Evolutionary conservation across 2,113 vertebrate species (phyloP).

Genomic region (Poeciliopsis prolifica): DNA sequence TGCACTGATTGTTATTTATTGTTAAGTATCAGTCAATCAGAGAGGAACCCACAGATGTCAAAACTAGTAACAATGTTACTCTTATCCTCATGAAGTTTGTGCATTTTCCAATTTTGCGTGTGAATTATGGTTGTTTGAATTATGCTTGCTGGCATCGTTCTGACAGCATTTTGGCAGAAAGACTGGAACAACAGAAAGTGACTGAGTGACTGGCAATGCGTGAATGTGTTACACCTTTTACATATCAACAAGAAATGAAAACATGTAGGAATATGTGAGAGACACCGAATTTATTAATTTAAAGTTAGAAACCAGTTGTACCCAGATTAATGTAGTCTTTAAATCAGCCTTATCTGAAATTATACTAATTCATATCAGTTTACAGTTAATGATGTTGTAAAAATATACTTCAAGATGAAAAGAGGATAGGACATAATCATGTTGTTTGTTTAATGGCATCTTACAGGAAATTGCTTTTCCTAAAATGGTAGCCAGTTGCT

Average conservation of each 20-base stretch:
- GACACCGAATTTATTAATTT: neutral
- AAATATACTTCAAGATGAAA: neutral
- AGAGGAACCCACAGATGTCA: neutral
- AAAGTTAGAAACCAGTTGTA: slow-evolving; percentile 22
- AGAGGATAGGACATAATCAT: neutral
- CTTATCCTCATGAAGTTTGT: neutral
- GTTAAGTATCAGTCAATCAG: neutral
- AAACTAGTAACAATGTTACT: neutral
- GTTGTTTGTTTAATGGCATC: slow-evolving; percentile 20
- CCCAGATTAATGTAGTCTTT: neutral
- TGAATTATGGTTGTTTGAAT: neutral
- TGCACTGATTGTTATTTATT: slow-evolving; percentile 9
- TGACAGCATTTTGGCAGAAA: slow-evolving; percentile 5
- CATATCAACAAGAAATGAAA: slow-evolving; percentile 44
- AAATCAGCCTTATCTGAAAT: neutral
- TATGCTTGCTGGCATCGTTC: slow-evolving; percentile 30
- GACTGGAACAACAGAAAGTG: slow-evolving; percentile 19
- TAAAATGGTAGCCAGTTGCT: slow-evolving; percentile 99
- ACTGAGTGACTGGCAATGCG: slow-evolving; percentile 6
- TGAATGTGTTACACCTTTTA: slow-evolving; percentile 41
- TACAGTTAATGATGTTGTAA: neutral
- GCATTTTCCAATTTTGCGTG: neutral
- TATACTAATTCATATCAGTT: neutral
- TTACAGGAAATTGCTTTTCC: slow-evolving; percentile 92
- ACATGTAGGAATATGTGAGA: slow-evolving; percentile 11